Conservation (phyloP, 2,888 invertebrate genomes). For the Pheosia gnoma region DNA sequence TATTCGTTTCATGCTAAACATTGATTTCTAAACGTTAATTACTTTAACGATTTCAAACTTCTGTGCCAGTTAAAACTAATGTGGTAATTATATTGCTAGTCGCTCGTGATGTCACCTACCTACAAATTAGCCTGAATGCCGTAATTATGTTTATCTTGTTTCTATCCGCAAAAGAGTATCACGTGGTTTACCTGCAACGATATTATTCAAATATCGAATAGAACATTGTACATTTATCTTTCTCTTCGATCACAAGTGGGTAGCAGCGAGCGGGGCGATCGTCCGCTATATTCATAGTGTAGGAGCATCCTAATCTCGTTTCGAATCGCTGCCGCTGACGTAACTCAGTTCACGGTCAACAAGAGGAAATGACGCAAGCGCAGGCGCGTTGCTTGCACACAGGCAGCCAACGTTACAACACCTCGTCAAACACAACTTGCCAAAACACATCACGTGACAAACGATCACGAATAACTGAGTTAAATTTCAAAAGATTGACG, state of each 20-base stretch:
- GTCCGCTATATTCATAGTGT: slow-evolving; percentile 56
- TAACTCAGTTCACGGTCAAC: slow-evolving; percentile 80
- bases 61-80: slow-evolving; percentile 35
- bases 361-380: slow-evolving; percentile 81
- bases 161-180: slow-evolving; percentile 26
- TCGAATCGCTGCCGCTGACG: slow-evolving; percentile 68
- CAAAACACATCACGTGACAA: slow-evolving; percentile 61
- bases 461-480: slow-evolving; percentile 30
- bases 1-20: not conserved
- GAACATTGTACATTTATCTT: not conserved
- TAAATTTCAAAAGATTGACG: slow-evolving; percentile 38
- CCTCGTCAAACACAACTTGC: slow-evolving; percentile 53
- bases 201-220: slow-evolving; percentile 9
- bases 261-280: slow-evolving; percentile 46
- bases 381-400: slow-evolving; percentile 61
- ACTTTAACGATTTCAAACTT: slow-evolving; percentile 9
- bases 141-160: slow-evolving; percentile 40
- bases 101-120: slow-evolving; percentile 48
- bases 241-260: slow-evolving; percentile 30
- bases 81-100: slow-evolving; percentile 40
- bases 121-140: slow-evolving; percentile 45
- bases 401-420: slow-evolving; percentile 59
- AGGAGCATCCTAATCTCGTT: slow-evolving; percentile 71
- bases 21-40: slow-evolving; percentile 5
- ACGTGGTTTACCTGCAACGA: slow-evolving; percentile 16